Evolutionary conservation across 2,113 vertebrate genomes (phyloP).

Genomic region (Chrysemys picta): DNA sequence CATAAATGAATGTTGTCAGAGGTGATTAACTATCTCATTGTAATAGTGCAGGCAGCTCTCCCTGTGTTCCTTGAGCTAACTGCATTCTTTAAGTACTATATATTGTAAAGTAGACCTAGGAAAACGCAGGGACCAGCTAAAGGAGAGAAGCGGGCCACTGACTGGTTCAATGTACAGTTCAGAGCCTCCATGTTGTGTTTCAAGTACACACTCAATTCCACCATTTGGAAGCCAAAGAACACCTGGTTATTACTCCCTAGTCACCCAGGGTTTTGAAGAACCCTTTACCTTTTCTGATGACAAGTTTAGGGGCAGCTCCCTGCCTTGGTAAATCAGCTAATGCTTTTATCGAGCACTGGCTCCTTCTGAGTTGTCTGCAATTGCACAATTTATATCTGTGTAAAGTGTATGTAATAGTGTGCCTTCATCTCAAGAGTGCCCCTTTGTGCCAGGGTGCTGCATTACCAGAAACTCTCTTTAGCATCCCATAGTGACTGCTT

Average conservation of each 20-base stretch:
- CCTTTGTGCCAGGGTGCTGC: neutral
- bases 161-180: neutral
- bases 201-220: constrained; percentile 23
- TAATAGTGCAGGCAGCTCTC: constrained; percentile 59
- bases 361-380: neutral
- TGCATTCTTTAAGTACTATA: constrained; percentile 19
- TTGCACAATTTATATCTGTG: neutral
- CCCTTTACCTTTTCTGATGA: neutral
- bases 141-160: neutral
- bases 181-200: constrained; percentile 22
- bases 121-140: neutral
- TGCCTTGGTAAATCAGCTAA: neutral
- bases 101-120: neutral
- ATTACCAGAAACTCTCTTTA: neutral
- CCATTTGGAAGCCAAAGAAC: constrained; percentile 42
- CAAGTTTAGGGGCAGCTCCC: neutral
- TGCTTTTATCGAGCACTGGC: neutral
- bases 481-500: neutral
- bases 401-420: neutral
- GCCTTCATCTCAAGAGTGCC: neutral
- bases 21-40: constrained; percentile 64
- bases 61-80: neutral
- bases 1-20: constrained; percentile 68
- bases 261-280: neutral
- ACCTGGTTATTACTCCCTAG: neutral